Evolutionary conservation across 2,797 vertebrate genomes (phyloP).

Genomic region (Megalops cyprinoides): DNA sequence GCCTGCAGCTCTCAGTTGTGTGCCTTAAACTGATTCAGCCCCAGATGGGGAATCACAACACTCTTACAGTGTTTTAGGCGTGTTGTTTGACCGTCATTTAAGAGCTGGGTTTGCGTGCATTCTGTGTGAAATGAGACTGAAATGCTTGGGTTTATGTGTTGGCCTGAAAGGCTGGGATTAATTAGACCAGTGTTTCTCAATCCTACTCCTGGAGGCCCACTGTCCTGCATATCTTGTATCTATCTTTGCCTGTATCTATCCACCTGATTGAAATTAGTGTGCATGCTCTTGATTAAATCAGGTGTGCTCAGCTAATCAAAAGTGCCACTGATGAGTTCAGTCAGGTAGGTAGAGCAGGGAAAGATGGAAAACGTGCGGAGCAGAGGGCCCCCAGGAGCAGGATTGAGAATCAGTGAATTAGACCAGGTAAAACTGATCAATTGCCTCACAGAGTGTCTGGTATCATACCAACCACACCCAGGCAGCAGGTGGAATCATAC

Average conservation of each 20-base stretch:
- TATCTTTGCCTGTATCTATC: too few species aligned
- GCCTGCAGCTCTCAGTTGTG: constrained; percentile 32
- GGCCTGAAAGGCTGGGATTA: not conserved
- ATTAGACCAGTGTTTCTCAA: not conserved
- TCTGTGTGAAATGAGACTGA: not conserved
- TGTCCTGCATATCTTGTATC: too few species aligned
- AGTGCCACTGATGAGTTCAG: too few species aligned
- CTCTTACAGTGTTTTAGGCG: not conserved
- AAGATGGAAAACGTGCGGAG: too few species aligned
- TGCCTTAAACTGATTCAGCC: not conserved
- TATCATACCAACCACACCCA: not conserved
- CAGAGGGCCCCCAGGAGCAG: too few species aligned
- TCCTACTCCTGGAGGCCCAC: too few species aligned
- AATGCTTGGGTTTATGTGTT: not conserved
- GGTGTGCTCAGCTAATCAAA: too few species aligned
- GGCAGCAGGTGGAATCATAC: not conserved
- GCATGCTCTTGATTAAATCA: too few species aligned
- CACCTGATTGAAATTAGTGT: too few species aligned
- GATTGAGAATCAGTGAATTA: too few species aligned
- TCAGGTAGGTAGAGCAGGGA: too few species aligned
- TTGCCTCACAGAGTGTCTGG: not conserved
- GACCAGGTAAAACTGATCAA: not conserved
- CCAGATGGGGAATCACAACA: not conserved
- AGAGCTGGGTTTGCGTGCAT: not conserved
- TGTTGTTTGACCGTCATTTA: not conserved